Conservation (phyloP, 2,888 invertebrate genomes). For the Entomobrya proxima region DNA sequence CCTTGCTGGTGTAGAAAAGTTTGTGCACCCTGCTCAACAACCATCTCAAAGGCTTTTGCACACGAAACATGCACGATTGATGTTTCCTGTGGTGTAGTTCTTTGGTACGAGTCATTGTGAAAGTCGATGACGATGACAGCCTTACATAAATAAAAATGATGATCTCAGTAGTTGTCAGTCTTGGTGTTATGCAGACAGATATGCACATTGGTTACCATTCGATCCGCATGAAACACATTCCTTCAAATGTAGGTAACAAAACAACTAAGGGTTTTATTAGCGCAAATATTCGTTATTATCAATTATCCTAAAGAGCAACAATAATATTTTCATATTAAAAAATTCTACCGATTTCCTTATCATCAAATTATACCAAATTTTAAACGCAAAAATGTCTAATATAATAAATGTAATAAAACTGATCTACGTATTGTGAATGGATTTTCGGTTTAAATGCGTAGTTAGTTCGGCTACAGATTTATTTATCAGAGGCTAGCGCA, state of each 20-base stretch:
- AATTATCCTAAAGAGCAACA: slow-evolving; percentile 23
- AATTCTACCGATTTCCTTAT: slow-evolving; percentile 16
- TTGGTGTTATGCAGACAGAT: not conserved
- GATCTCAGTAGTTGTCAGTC: too few relatives aligned
- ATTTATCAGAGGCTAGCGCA: slow-evolving; percentile 26
- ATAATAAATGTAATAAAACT: slow-evolving; percentile 36
- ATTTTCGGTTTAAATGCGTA: slow-evolving; percentile 25
- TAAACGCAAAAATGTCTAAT: slow-evolving; percentile 13
- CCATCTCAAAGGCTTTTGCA: too few relatives aligned
- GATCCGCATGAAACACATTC: not conserved
- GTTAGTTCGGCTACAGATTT: slow-evolving; percentile 34
- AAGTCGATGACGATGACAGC: too few relatives aligned
- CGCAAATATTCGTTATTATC: slow-evolving; percentile 39
- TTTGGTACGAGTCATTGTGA: too few relatives aligned
- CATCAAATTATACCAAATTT: slow-evolving; percentile 10
- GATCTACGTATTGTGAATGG: slow-evolving; percentile 9
- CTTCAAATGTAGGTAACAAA: slow-evolving; percentile 38
- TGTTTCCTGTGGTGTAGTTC: too few relatives aligned
- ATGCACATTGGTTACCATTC: too few relatives aligned
- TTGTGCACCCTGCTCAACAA: too few relatives aligned
- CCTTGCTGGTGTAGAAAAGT: too few relatives aligned
- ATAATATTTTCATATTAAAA: not conserved
- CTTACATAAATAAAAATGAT: too few relatives aligned
- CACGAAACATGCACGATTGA: too few relatives aligned
- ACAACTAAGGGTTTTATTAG: slow-evolving; percentile 52